Base-by-base conservation (phyloP, 2,888 invertebrate species). In the Zootermopsis nevadensis region DNA sequence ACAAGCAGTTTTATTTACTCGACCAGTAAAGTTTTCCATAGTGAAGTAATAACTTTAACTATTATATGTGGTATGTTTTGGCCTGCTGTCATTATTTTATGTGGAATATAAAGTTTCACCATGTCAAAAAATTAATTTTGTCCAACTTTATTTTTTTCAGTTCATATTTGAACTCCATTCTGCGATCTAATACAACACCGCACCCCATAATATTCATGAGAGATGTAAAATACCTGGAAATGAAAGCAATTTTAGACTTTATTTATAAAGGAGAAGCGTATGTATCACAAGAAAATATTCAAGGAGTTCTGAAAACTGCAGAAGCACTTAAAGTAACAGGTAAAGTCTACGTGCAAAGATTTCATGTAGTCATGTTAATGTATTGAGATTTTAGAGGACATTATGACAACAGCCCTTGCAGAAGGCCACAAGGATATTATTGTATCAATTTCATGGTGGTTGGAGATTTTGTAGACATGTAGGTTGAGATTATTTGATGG, bases 271-370 rank as follows among this genome's bases (percentile, higher is more conserved):
- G 84, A 66, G 84, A 79, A 42, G 84, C 82, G 22, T 69, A 67
- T 76, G 69, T 84, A 6, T n/a, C 69, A 31, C 83, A 83, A 35
- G 83, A 82, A 19, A 35, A 83, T 35, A 35, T 84, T 35, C 55
- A 42, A 35, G 82, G 74, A n/a, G 53, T 84, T 48, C 24, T 84
- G n/a, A 80, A 74, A 42, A 83, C 83, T 77, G 84, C 84, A 33
- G 83, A 84, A n/a, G 83, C 84, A 15, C 42, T 84, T 60, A 74
- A 81, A 76, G 53, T 84, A 35, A 83, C 83, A 84, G 84, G 84
- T 81, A 42, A 79, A 24, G 15, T 27, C 60, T 27, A 60, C 48
- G 3, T 19, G 19, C 48, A 0, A 48, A 48, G 12, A 48, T 48
- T 48, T 48, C 19, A 48, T 48, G 19, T 3, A 48, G 48, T 15